Percentiles rank a stretch among this genome's conserved stretches.
These are phyloP conservation scores for Chrysina gloriosa DNA, from an alignment of 2,888 invertebrate genomes.

Conservation along the genomic window DNA sequence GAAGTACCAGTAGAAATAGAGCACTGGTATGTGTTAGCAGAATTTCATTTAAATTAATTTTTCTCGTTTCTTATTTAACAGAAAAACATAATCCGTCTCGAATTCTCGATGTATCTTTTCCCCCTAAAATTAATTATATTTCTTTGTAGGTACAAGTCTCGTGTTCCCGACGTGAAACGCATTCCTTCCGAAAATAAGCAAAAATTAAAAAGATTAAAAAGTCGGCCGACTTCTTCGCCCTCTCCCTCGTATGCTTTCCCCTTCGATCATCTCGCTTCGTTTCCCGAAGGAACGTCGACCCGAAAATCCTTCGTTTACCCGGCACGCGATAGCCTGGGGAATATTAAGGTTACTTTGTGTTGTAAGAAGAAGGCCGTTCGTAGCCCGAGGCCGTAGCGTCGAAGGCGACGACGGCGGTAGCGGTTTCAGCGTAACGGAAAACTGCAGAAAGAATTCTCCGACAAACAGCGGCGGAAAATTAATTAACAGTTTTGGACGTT, in stretches of 20 bases:
- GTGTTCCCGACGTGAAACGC: neutral
- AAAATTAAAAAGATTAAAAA: constrained; percentile 13
- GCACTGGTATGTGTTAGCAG: too few relatives aligned
- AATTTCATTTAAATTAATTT: too few relatives aligned
- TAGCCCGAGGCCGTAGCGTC: constrained; percentile 1
- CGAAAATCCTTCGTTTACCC: neutral
- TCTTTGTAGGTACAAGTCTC: neutral
- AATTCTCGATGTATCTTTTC: neutral
- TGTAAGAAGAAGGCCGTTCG: neutral
- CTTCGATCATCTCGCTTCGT: neutral
- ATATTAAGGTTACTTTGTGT: constrained; percentile 21
- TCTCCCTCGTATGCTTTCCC: neutral
- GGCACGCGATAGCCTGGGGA: neutral
- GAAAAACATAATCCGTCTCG: too few relatives aligned
- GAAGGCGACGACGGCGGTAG: neutral
- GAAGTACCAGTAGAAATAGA: too few relatives aligned
- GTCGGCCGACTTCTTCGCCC: neutral
- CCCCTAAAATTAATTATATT: neutral
- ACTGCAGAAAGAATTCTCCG: constrained; percentile 23
- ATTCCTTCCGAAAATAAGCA: neutral
- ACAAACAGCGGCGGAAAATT: constrained; percentile 43
- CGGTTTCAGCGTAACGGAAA: constrained; percentile 13
- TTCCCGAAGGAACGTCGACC: neutral
- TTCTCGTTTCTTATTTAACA: too few relatives aligned
- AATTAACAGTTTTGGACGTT: constrained; percentile 45